A percentile compares a stretch with the other conserved stretches of the same genome.
Conservation (phyloP, 2,113 vertebrate species). For the Setophaga coronata region DNA sequence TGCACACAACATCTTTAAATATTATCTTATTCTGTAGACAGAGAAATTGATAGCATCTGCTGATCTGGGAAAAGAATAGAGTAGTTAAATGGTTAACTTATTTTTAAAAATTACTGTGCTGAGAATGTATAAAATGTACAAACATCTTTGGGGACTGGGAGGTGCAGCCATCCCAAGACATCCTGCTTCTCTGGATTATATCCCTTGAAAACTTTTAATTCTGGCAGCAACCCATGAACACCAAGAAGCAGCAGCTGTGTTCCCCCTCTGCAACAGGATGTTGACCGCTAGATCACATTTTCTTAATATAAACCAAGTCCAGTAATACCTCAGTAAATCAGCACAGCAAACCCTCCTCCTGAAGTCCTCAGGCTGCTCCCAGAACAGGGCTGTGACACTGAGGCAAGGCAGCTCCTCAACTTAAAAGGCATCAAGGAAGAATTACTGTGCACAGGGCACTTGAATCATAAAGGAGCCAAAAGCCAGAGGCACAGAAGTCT, state of each 20-base stretch:
- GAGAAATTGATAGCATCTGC: background rate
- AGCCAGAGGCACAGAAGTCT: background rate
- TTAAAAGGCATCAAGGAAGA: background rate
- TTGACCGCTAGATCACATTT: background rate
- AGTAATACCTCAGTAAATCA: conserved; percentile 8
- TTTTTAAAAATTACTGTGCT: background rate
- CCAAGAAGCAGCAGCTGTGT: conserved; percentile 40
- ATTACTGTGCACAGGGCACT: background rate
- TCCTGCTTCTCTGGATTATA: conserved; percentile 41
- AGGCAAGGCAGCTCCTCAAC: background rate
- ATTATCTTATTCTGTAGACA: background rate
- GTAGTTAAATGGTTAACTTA: background rate
- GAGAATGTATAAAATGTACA: background rate
- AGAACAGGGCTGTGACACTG: background rate
- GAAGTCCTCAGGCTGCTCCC: background rate
- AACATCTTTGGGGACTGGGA: conserved; percentile 5
- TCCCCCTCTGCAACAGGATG: conserved; percentile 16
- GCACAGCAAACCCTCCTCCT: background rate
- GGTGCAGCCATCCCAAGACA: background rate
- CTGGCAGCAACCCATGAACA: conserved; percentile 31
- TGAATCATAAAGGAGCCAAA: background rate
- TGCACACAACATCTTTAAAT: background rate
- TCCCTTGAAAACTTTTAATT: conserved; percentile 27
- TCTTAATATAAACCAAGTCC: conserved; percentile 8
- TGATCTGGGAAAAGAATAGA: background rate